Evolutionary conservation across 1,140 invertebrate species (phyloP).

Genomic region (Diploscapter pachys): DNA sequence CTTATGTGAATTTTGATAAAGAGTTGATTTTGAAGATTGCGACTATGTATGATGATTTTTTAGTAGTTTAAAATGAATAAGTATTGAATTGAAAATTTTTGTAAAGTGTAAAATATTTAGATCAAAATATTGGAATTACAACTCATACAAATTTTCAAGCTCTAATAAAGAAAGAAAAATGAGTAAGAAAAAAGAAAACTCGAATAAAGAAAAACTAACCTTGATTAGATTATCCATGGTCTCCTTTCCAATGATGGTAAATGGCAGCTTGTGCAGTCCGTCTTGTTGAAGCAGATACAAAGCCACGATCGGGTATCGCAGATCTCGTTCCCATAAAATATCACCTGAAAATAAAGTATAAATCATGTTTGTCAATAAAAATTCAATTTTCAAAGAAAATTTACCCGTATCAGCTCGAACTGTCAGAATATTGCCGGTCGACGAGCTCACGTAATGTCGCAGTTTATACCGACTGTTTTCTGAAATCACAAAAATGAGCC

Average conservation of each 20-base stretch:
- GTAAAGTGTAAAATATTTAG: too few species aligned
- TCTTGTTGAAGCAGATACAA: constrained; percentile 76
- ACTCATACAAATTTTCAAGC: constrained; percentile 10
- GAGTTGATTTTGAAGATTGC: too few species aligned
- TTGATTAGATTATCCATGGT: constrained; percentile 46
- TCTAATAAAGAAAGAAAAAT: constrained; percentile 8
- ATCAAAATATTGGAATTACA: too few species aligned
- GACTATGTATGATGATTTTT: too few species aligned
- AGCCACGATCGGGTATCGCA: constrained; percentile 79
- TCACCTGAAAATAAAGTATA: constrained; percentile 20
- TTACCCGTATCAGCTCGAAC: constrained; percentile 61
- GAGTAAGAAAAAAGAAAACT: too few species aligned
- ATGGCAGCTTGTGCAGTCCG: constrained; percentile 79
- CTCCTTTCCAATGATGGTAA: constrained; percentile 72
- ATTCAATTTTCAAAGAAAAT: too few species aligned
- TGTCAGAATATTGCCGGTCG: constrained; percentile 78
- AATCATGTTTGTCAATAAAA: not conserved
- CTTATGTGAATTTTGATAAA: too few species aligned
- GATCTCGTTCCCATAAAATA: constrained; percentile 18
- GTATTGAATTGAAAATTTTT: too few species aligned
- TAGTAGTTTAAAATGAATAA: too few species aligned
- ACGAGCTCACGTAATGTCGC: constrained; percentile 75
- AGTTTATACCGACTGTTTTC: constrained; percentile 2
- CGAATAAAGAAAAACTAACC: constrained; percentile 30
- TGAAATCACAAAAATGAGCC: constrained; percentile 11